Conservation (phyloP, 2,797 vertebrate genomes). For the Erpetoichthys calabaricus region DNA sequence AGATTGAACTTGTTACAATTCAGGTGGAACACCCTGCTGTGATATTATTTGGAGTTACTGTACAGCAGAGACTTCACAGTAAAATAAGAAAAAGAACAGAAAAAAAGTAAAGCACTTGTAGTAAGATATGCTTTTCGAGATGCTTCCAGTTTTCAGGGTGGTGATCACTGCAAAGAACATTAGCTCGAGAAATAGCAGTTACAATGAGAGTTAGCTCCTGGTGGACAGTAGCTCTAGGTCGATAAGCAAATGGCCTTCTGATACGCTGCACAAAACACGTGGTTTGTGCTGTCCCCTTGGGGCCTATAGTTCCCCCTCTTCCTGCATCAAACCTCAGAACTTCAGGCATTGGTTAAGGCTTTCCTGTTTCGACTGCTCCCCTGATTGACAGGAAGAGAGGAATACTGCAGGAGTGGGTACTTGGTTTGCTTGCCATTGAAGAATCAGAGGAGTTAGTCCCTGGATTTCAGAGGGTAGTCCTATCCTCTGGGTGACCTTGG, state of each 20-base stretch:
- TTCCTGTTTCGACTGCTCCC: constrained; percentile 22
- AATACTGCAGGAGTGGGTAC: constrained; percentile 6
- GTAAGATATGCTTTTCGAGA: too few relatives aligned
- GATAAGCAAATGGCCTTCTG: background rate
- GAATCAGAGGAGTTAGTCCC: background rate
- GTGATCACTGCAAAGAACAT: background rate
- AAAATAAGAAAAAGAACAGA: too few relatives aligned
- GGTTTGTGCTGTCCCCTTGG: background rate
- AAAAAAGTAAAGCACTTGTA: too few relatives aligned
- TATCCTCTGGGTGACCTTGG: constrained; percentile 75
- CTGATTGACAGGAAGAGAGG: constrained; percentile 14
- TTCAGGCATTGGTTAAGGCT: background rate
- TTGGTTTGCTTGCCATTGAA: constrained; percentile 8
- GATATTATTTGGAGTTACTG: too few relatives aligned
- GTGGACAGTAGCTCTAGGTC: background rate
- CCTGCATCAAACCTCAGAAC: background rate
- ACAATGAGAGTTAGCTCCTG: background rate
- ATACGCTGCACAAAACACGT: background rate
- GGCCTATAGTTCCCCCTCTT: background rate
- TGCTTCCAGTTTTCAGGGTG: too few relatives aligned
- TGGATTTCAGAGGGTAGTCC: constrained; percentile 9
- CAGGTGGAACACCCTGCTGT: too few relatives aligned
- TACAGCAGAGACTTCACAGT: too few relatives aligned
- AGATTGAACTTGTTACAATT: too few relatives aligned
- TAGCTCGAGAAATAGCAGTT: background rate